Conservation (phyloP, 2,113 vertebrate genomes). For the Dipodomys ordii region DNA sequence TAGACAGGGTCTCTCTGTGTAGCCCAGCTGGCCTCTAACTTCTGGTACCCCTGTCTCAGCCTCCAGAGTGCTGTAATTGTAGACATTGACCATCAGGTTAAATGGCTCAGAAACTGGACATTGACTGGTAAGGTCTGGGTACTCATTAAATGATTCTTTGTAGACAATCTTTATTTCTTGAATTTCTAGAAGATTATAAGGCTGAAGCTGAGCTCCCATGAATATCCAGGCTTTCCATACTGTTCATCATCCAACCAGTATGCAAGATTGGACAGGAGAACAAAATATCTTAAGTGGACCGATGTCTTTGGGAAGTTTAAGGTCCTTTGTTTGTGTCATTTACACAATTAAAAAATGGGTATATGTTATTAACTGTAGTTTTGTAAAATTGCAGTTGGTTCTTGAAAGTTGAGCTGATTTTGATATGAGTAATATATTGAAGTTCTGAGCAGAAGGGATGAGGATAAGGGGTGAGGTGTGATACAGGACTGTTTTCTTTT, state of each 20-base stretch:
- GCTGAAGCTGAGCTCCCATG: neutral
- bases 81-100: too few relatives aligned
- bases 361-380: neutral
- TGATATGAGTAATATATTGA: neutral
- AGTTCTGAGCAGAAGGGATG: neutral
- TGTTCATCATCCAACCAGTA: neutral
- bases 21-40: neutral
- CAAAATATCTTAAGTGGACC: neutral
- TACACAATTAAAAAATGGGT: neutral
- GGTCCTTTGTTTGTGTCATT: neutral
- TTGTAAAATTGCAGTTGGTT: slow-evolving; percentile 31
- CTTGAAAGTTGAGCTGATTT: slow-evolving; percentile 21
- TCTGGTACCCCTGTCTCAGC: too few relatives aligned
- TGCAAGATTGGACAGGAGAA: neutral
- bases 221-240: too few relatives aligned
- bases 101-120: neutral
- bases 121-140: neutral
- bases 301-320: neutral
- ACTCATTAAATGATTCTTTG: neutral
- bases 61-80: too few relatives aligned
- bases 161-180: neutral
- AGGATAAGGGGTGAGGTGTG: neutral
- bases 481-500: neutral
- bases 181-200: neutral
- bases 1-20: too few relatives aligned